These are phyloP conservation scores for Drosophila aff. DNA, from an alignment of 1,140 invertebrate species.

Conservation along the genomic window DNA sequence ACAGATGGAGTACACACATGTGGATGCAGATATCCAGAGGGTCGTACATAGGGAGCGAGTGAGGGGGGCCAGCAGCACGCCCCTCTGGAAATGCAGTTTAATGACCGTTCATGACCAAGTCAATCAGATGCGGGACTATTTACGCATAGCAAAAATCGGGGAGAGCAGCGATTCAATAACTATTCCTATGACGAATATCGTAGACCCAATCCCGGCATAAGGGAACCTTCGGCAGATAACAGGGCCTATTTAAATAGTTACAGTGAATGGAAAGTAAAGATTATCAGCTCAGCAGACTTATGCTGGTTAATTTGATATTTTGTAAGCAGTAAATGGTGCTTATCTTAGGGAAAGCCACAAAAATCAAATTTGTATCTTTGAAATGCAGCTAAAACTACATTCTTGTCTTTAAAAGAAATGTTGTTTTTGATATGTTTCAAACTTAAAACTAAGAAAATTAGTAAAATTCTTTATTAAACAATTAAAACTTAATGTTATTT, in stretches of 20 bases:
- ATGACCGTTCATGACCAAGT: constrained; percentile 55
- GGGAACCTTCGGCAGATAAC: constrained; percentile 6
- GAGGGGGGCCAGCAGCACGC: constrained; percentile 15
- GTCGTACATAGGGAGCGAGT: constrained; percentile 1
- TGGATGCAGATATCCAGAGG: constrained; percentile 32
- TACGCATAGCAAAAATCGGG: constrained; percentile 44
- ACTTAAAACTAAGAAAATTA: not conserved
- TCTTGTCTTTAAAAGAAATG: not conserved
- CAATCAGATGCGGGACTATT: constrained; percentile 55
- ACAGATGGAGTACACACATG: constrained; percentile 24
- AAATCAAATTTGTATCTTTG: not conserved
- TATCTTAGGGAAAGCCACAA: not conserved
- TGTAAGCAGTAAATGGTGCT: not conserved
- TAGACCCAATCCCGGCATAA: constrained; percentile 26
- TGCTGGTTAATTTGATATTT: constrained; percentile 29
- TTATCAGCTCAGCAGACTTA: not conserved
- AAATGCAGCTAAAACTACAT: not conserved
- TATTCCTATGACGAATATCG: constrained; percentile 13
- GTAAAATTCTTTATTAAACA: too few relatives aligned
- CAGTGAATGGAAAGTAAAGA: constrained; percentile 3
- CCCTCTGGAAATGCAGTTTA: constrained; percentile 46
- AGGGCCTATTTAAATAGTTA: constrained; percentile 8
- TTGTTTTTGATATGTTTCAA: too few relatives aligned
- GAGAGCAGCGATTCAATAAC: not conserved
- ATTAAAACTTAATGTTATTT: too few relatives aligned